Evolutionary conservation across 1,140 invertebrate genomes (phyloP), one percentile per base, ranked within the genome.

Genomic region (Conus betulinus): DNA sequence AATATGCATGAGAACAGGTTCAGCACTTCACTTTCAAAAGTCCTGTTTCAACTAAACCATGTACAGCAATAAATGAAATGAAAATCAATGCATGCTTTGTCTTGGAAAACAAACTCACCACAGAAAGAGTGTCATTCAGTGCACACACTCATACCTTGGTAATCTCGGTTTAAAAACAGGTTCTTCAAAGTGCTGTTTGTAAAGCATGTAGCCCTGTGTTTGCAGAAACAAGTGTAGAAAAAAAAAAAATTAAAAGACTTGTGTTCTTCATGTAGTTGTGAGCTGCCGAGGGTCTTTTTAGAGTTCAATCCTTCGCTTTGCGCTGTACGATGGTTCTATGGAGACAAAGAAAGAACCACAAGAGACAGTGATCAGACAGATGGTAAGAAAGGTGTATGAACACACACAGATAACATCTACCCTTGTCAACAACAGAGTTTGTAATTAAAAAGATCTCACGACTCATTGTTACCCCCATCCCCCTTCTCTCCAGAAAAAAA

Each of bases 301-400:
- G 5, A 51, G 53, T 82, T 86, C 39, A 39, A 71, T 71, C 53
- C 85, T 74, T 53, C 25, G 52, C 53, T 85, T 55, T 57, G 84
- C 17, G 39, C 84, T 57, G 84, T 55, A 20, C 52, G 25, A 60
- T 63, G 57, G 51, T 63, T 60, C 52, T 57, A 27, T 13, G 13
- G 57, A 53, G 55, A 57, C 51, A 57, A 13, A 63, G 57, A 39
- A 85, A 27, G 11, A 27, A 55, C 15, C 55, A 85, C 84, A 55
- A 53, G n/a, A 85, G 15, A 25, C 52, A 55, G 57, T 15, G 13
- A 60, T 85, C 10, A 85, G 57, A 17, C 10, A 53, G 52, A 85
- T 74, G 17, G 74, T 8, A 51, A 52, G 74, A 10, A 74, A 60
- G 15, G 4, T 60, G 57, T 15, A 39, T 39, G 39, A 39, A 39